Evolutionary conservation across 2,888 invertebrate genomes (phyloP).

Genomic region (Phanerotoma sp.): DNA sequence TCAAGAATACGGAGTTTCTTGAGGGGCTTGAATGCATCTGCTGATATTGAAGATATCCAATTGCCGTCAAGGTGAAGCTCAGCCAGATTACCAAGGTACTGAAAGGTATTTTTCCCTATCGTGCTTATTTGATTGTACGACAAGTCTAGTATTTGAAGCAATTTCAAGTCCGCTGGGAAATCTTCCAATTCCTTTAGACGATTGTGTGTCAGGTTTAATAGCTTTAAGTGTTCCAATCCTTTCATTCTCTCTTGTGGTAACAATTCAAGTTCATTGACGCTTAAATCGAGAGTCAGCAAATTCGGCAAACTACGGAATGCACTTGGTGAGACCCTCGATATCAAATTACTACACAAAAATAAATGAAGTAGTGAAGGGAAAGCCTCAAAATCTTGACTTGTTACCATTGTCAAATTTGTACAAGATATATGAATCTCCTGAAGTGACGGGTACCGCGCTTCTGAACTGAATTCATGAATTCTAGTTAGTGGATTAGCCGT

Average conservation of each 20-base stretch:
- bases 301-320: constrained; percentile 78
- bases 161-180: constrained; percentile 75
- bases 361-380: constrained; percentile 78
- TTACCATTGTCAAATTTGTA: constrained; percentile 80
- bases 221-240: constrained; percentile 71
- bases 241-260: constrained; percentile 82
- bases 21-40: constrained; percentile 75
- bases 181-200: constrained; percentile 78
- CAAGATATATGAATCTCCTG: constrained; percentile 78
- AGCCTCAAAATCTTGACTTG: constrained; percentile 82
- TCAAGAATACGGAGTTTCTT: constrained; percentile 76
- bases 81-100: constrained; percentile 72
- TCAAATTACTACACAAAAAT: constrained; percentile 71
- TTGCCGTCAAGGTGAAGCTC: constrained; percentile 81
- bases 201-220: constrained; percentile 83
- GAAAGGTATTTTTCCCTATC: constrained; percentile 75
- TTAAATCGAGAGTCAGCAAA: constrained; percentile 77
- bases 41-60: constrained; percentile 75
- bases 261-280: constrained; percentile 78
- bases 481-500: constrained; percentile 79
- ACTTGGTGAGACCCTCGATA: constrained; percentile 79
- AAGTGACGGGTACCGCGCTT: constrained; percentile 71
- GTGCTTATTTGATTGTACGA: constrained; percentile 81
- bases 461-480: constrained; percentile 71
- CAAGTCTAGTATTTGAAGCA: constrained; percentile 76